These are phyloP conservation scores for Venustoraphidia nigricollis DNA, from an alignment of 2,888 invertebrate genomes.

Conservation along the genomic window DNA sequence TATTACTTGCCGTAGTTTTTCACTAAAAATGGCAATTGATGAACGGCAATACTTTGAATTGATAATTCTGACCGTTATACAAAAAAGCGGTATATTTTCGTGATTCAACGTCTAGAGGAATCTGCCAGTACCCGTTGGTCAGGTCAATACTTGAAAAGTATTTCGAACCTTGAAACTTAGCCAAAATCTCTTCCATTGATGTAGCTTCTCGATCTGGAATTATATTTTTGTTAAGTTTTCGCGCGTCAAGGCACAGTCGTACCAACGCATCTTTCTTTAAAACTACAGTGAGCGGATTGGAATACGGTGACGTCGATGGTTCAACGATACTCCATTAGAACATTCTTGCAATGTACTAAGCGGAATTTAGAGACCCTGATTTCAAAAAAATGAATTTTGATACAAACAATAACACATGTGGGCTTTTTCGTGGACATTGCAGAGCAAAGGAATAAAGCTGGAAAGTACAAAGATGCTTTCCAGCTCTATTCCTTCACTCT, in stretches of 20 bases:
- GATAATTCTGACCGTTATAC: conserved; percentile 2
- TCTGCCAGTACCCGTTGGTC: conserved; percentile 5
- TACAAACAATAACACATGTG: no score
- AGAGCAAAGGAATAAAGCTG: no score
- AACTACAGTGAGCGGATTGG: conserved; percentile 2
- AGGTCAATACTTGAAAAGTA: conserved; percentile 2
- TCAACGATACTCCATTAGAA: conserved; percentile 1
- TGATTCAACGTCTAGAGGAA: neutral
- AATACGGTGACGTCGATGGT: neutral
- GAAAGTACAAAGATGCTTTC: no score
- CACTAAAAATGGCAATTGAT: conserved; percentile 2
- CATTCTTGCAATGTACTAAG: no score
- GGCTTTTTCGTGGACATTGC: no score
- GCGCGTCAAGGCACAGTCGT: conserved; percentile 1
- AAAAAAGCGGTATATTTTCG: conserved; percentile 5
- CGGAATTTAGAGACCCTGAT: no score
- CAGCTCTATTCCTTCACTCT: no score
- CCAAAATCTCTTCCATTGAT: neutral
- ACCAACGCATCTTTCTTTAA: conserved; percentile 3
- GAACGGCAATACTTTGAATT: conserved; percentile 5
- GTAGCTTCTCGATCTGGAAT: no score
- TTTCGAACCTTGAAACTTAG: neutral
- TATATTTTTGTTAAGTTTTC: neutral
- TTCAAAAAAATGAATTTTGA: no score
- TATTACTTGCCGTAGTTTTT: neutral